Conservation (phyloP, 2,113 vertebrate genomes). For the Tachysurus fulvidraco region DNA sequence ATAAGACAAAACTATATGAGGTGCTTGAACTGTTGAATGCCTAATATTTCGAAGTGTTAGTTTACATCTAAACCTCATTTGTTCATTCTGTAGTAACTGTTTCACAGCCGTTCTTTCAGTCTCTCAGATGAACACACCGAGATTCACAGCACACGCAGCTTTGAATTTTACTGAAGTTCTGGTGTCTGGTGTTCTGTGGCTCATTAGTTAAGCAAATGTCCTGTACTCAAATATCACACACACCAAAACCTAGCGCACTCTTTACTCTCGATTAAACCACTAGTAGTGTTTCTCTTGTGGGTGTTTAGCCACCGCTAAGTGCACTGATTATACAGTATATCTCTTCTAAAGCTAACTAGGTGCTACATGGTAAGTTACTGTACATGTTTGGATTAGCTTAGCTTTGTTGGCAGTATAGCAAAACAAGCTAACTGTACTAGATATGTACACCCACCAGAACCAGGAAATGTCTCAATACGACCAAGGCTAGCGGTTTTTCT, state of each 20-base stretch:
- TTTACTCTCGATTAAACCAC: background rate
- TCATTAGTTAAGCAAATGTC: background rate
- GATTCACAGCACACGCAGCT: background rate
- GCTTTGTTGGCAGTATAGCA: background rate
- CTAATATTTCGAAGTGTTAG: background rate
- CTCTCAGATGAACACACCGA: background rate
- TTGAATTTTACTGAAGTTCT: background rate
- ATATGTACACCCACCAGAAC: background rate
- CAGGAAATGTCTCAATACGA: background rate
- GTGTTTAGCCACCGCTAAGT: background rate
- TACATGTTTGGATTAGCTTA: background rate
- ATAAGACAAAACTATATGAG: no score
- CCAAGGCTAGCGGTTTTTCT: background rate
- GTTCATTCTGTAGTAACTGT: background rate
- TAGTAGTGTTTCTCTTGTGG: background rate
- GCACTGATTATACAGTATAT: background rate
- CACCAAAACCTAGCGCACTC: background rate
- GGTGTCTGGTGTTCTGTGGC: background rate
- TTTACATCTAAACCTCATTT: background rate
- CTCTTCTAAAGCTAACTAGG: background rate
- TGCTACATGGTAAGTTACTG: background rate
- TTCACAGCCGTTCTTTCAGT: background rate
- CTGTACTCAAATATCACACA: background rate
- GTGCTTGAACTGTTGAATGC: background rate
- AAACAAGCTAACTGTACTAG: background rate